These are phyloP conservation scores for Chouioia cunea DNA, from an alignment of 2,888 invertebrate species.

Conservation along the genomic window DNA sequence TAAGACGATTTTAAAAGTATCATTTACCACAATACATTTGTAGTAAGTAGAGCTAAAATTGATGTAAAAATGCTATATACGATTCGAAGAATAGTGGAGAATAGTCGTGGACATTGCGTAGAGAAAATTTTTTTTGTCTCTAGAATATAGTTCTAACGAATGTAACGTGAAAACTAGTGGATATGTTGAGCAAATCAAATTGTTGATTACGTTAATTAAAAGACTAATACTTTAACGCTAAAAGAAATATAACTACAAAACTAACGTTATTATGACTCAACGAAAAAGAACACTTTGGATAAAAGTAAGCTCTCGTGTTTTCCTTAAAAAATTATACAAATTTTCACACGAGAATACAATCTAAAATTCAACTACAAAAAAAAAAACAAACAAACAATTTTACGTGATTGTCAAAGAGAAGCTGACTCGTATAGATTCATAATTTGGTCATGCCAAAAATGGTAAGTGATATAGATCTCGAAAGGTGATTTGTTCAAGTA, in stretches of 20 bases:
- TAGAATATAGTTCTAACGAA: constrained; percentile 13
- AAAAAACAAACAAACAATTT: constrained; percentile 27
- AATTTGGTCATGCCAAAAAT: constrained; percentile 12
- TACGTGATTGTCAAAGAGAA: constrained; percentile 43
- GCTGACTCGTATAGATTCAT: constrained; percentile 28
- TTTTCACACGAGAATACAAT: constrained; percentile 2
- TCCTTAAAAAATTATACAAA: constrained; percentile 28
- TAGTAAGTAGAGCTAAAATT: constrained; percentile 33
- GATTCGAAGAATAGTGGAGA: constrained; percentile 10
- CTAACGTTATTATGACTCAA: constrained; percentile 7
- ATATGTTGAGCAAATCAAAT: background rate
- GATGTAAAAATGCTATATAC: constrained; percentile 43
- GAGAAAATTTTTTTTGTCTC: constrained; percentile 33
- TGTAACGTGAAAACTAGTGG: constrained; percentile 17
- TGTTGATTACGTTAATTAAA: background rate
- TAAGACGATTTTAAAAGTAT: background rate
- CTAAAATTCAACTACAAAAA: constrained; percentile 21
- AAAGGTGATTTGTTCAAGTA: constrained; percentile 2
- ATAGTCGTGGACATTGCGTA: constrained; percentile 20
- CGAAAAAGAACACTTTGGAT: constrained; percentile 22
- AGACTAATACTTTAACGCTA: background rate
- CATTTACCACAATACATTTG: no score
- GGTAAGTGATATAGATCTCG: constrained; percentile 4
- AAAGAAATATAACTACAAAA: constrained; percentile 14
- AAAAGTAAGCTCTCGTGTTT: constrained; percentile 4